Evolutionary conservation across 2,797 vertebrate genomes (phyloP), one percentile per base, ranked within the genome.

Genomic region (Oophaga sylvatica): DNA sequence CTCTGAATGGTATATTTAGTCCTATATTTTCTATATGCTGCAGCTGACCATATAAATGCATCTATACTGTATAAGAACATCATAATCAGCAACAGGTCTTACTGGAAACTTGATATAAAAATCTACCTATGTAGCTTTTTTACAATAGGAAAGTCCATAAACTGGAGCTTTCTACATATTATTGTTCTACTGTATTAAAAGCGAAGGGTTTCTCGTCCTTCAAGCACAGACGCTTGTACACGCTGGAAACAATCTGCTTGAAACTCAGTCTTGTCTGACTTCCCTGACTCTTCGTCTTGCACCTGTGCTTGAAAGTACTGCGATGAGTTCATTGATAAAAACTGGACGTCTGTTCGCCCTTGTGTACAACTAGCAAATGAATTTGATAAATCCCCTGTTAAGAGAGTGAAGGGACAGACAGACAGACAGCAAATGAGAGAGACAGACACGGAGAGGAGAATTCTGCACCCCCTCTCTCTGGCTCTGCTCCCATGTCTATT

Each of bases 261-360:
- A 82, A 67, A 17, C 63, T 59, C 62, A 85, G 68, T n/a, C 57
- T 60, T 60, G 53, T 78, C 80, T 35, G 67, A 10, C 76, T 89
- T 81, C 80, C 2, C 80, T 56, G 20, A 53, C 26, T 29, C 16
- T n/a, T 62, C 77, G 78, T n/a, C 20, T 59, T 86, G 88, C 88
- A 89, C 88, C 88, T 89, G 88, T 80, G 77, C 73, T 62, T 79
- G 84, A 73, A 83, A 83, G 56, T 22, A 80, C 80, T 3, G 57
- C 31, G 88, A 89, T 83, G 88, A 89, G 80, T 89, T 87, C 88
- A 87, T 86, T 89, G 84, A 86, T 79, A 86, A 89, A 81, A 80
- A 83, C 75, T 86, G 80, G 73, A 89, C 11, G 65, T 79, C 80
- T 86, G 57, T 82, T 86, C 78, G 57, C 75, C 56, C 81, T 57